A percentile compares a stretch with the other conserved stretches of the same genome.
These are phyloP conservation scores for Napeogenes inachia DNA, from an alignment of 2,888 invertebrate genomes.

Conservation along the genomic window DNA sequence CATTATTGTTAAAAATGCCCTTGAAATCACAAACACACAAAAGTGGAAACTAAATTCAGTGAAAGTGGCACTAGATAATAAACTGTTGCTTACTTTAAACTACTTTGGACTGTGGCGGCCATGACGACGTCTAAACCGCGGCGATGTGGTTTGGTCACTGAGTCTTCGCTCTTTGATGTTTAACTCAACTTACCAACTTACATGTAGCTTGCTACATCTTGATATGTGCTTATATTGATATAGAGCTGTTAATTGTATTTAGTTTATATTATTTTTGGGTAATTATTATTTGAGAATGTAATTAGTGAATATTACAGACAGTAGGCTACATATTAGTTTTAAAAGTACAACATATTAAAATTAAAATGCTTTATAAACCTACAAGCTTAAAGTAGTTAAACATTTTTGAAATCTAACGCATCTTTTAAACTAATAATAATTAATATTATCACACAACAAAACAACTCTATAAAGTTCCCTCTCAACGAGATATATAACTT, in stretches of 20 bases:
- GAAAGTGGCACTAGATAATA: constrained; percentile 3
- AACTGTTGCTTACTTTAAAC: constrained; percentile 68
- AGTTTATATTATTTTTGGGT: not conserved
- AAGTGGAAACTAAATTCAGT: constrained; percentile 4
- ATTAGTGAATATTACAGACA: no score
- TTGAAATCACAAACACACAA: constrained; percentile 8
- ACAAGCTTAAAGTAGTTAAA: no score
- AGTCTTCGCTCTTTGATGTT: constrained; percentile 17
- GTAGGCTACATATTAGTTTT: no score
- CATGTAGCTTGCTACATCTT: no score
- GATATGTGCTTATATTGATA: not conserved
- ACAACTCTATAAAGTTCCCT: not conserved
- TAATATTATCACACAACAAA: no score
- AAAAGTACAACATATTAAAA: no score
- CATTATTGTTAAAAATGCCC: not conserved
- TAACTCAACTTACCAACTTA: not conserved
- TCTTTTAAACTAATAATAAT: no score
- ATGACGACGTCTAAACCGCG: constrained; percentile 40
- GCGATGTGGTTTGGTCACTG: constrained; percentile 36
- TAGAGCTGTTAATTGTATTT: constrained; percentile 15
- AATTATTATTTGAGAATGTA: not conserved
- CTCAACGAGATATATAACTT: not conserved
- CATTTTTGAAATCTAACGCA: no score
- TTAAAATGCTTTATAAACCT: no score
- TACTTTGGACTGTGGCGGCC: constrained; percentile 55